A percentile compares a stretch with the other conserved stretches of the same genome.
phyloP scores from a whole-genome alignment of 1,140 invertebrate species.

The Brachionus plicatilis region DNA sequence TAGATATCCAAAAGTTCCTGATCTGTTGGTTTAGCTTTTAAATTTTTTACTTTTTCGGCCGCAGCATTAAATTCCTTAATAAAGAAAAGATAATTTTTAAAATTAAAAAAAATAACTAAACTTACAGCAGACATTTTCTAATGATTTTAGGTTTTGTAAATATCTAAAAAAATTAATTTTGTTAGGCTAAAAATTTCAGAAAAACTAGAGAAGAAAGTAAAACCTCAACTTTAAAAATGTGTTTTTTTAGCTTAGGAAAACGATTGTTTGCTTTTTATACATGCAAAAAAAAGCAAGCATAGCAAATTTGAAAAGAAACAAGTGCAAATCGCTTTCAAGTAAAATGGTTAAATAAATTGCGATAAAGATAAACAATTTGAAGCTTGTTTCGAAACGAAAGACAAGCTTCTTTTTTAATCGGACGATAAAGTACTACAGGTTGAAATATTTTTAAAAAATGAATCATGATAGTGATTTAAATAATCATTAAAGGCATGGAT shows the following conservation, averaged over 20 bases:
- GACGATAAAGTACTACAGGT: background rate
- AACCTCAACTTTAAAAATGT: background rate
- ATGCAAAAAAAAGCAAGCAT: background rate
- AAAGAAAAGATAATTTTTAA: background rate
- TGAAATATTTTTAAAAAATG: background rate
- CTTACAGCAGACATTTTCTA: constrained; percentile 34
- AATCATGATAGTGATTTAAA: background rate
- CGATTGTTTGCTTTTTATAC: background rate
- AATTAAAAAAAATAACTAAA: background rate
- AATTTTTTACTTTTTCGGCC: constrained; percentile 48
- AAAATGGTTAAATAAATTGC: background rate
- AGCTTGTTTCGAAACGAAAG: background rate
- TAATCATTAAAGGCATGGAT: background rate
- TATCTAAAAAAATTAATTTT: constrained; percentile 10
- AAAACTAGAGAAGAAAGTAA: background rate
- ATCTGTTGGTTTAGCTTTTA: constrained; percentile 59
- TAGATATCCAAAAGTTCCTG: constrained; percentile 61
- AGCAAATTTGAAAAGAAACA: background rate
- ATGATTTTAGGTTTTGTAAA: background rate
- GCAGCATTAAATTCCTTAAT: constrained; percentile 29
- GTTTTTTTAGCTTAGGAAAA: background rate
- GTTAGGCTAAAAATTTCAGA: background rate
- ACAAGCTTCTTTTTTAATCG: background rate
- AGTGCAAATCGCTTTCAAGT: background rate
- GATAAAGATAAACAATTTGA: background rate